A percentile compares a stretch with the other conserved stretches of the same genome.
Evolutionary conservation across 2,888 invertebrate genomes (phyloP).

Genomic region (Hypena proboscidalis): DNA sequence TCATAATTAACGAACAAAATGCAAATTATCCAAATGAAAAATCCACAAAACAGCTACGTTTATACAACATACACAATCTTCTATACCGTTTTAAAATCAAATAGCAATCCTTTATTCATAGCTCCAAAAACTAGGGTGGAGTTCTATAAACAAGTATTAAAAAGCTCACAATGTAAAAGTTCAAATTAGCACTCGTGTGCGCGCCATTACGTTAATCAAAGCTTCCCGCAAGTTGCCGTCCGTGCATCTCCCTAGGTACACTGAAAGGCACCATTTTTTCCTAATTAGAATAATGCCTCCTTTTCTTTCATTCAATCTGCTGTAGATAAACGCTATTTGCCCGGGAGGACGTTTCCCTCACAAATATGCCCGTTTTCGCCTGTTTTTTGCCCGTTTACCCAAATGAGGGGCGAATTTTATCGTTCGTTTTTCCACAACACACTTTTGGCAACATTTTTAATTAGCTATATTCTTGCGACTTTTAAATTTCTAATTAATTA

Average conservation of each 20-base stretch:
- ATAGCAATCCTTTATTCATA: no score
- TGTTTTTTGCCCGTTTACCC: conserved; percentile 66
- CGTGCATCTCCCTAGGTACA: conserved; percentile 54
- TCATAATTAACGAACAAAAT: no score
- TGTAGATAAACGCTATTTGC: conserved; percentile 79
- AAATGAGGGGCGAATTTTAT: conserved; percentile 67
- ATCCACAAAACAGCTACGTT: no score
- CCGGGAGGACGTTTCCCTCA: conserved; percentile 67
- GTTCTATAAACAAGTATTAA: conserved; percentile 20
- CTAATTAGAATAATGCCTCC: conserved; percentile 84
- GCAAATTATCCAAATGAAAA: not conserved
- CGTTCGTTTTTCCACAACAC: conserved; percentile 56
- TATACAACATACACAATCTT: no score
- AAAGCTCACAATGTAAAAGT: conserved; percentile 19
- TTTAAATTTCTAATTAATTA: conserved; percentile 58
- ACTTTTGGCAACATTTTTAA: conserved; percentile 58
- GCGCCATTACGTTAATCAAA: conserved; percentile 54
- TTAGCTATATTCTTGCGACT: conserved; percentile 60
- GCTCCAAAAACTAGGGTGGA: not conserved
- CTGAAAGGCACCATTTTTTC: conserved; percentile 69
- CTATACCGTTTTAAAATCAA: no score
- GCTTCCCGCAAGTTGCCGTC: conserved; percentile 54
- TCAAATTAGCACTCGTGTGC: conserved; percentile 29
- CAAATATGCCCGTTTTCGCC: conserved; percentile 73
- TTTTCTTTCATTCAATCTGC: conserved; percentile 80